Evolutionary conservation across 2,797 vertebrate species (phyloP).

Genomic region (Buceros bicornis): DNA sequence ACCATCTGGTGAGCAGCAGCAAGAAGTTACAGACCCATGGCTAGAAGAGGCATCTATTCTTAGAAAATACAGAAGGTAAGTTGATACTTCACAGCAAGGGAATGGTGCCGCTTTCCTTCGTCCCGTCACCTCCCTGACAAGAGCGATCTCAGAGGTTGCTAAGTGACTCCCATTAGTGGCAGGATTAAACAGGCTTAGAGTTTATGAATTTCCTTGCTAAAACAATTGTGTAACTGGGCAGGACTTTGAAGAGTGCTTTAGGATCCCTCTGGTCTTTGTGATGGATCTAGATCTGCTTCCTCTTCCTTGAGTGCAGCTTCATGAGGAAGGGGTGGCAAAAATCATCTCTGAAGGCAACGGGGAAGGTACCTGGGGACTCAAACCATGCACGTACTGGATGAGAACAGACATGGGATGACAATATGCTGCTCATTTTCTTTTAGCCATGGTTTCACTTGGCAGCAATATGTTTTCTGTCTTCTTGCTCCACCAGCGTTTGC

Average conservation of each 20-base stretch:
- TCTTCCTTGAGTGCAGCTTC: background rate
- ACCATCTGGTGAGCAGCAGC: conserved; percentile 5
- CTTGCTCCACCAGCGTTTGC: background rate
- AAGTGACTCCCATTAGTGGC: background rate
- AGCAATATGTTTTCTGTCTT: conserved; percentile 12
- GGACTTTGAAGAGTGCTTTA: background rate
- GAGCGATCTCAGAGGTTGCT: background rate
- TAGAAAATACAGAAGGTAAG: conserved; percentile 24
- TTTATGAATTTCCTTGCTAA: background rate
- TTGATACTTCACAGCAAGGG: background rate
- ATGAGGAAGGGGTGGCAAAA: background rate
- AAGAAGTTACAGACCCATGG: background rate
- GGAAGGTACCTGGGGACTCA: background rate
- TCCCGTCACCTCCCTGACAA: background rate
- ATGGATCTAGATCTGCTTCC: background rate
- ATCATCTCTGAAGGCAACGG: background rate
- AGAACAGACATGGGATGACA: background rate
- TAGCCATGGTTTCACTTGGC: background rate
- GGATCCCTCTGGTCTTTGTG: background rate
- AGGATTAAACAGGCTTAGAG: background rate
- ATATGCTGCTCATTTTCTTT: background rate
- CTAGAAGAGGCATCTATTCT: conserved; percentile 23
- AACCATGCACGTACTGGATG: background rate
- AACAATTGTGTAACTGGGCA: background rate
- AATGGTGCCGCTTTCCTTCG: background rate